Evolutionary conservation across 1,140 invertebrate species (phyloP).

Genomic region (Anadara kagoshimensis): DNA sequence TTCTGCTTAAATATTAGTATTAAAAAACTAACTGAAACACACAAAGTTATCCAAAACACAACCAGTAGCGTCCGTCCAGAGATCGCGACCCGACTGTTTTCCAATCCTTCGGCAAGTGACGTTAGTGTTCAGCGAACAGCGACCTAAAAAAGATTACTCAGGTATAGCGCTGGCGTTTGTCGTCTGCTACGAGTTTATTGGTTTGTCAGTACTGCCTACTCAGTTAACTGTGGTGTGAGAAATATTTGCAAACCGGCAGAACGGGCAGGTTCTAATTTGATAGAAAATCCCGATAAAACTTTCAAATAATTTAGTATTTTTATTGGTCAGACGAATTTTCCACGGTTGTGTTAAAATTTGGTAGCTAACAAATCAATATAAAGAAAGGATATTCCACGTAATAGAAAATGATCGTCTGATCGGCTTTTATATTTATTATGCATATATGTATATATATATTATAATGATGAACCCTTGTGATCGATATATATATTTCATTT

Average conservation of each 20-base stretch:
- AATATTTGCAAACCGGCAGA: constrained; percentile 37
- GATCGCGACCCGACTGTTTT: constrained; percentile 9
- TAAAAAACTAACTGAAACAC: constrained; percentile 18
- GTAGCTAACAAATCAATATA: no score
- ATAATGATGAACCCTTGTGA: no score
- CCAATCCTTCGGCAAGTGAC: constrained; percentile 10
- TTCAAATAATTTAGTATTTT: no score
- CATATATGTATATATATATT: no score
- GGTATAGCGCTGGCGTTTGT: constrained; percentile 23
- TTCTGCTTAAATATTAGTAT: constrained; percentile 23
- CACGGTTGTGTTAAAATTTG: no score
- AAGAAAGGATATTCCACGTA: no score
- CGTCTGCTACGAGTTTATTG: constrained; percentile 41
- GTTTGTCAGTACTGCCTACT: constrained; percentile 25
- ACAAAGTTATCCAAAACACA: not conserved
- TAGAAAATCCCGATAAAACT: no score
- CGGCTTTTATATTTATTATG: no score
- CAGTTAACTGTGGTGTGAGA: not conserved
- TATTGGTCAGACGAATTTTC: no score
- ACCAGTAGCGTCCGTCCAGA: not conserved
- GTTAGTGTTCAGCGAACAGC: constrained; percentile 7
- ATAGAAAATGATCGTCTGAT: no score
- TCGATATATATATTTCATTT: no score
- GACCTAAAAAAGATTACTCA: constrained; percentile 16
- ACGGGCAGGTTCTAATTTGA: not conserved